Base-by-base conservation (phyloP, 1,140 invertebrate genomes). In the Heliconius congener region DNA sequence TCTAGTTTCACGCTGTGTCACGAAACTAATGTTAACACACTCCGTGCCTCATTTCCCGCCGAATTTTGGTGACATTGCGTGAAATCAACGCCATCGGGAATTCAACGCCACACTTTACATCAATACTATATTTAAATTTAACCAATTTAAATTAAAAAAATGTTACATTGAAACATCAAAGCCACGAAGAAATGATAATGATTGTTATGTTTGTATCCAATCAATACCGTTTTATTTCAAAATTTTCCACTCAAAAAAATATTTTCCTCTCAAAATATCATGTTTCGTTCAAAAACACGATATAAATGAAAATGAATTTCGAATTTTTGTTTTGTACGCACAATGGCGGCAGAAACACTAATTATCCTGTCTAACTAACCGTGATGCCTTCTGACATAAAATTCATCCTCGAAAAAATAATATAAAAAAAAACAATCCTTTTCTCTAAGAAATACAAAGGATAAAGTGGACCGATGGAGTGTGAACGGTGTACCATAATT, bases 361-460 rank as follows among this genome's bases (percentile, higher is more conserved):
- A 91, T 93, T 93, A 93, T 87, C 86, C 81, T 79, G 85, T 70
- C 83, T 90, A 92, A 90, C 90, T 88, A 92, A 90, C 87, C 92
- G 86, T 92, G 81, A 92, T 88, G 82, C 83, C 74, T 87, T 91
- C 86, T 86, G 85, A 88, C 86, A 90, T 84, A 85, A 89, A 90
- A 91, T 87, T 85, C 66, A 82, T 87, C 79, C 73, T 77, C 82
- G 81, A 76, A 84, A 86, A 71, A 88, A 87, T 81, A 82, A 79
- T 77, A 75, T 57, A 81, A 84, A 86, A 86, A 88, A 87, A 89
- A 90, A 87, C 86, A 90, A 91, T 91, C 87, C 87, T 90, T 92
- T 86, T 90, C 82, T 88, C 75, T 81, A 90, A 92, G 90, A 94
- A 91, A 93, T 87, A 93, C 86, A 93, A 94, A 91, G 88, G 88